These are phyloP conservation scores for Amniataba percoides DNA, from an alignment of 2,797 vertebrate genomes.

Conservation along the genomic window DNA sequence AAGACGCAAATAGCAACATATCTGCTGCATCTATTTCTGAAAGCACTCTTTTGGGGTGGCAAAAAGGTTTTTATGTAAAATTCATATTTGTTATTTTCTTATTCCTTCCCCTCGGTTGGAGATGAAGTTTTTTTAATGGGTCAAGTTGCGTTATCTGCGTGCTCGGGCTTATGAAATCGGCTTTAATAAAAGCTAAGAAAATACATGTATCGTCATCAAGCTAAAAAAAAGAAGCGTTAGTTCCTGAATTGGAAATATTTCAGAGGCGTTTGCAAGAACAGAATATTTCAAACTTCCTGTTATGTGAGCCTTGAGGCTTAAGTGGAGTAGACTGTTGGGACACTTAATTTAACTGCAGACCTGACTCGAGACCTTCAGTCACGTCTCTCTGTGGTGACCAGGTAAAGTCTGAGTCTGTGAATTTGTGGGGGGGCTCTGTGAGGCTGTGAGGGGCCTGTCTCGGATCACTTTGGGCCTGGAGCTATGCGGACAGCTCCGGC, in stretches of 20 bases:
- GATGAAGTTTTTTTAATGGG: background rate
- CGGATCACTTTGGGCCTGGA: background rate
- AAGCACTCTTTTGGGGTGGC: background rate
- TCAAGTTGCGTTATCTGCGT: background rate
- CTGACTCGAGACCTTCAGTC: too few relatives aligned
- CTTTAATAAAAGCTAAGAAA: background rate
- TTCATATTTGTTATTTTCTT: background rate
- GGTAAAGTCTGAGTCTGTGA: too few relatives aligned
- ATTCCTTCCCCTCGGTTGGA: background rate
- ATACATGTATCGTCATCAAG: conserved; percentile 24
- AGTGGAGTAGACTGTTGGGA: too few relatives aligned
- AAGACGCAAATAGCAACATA: background rate
- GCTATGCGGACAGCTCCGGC: background rate
- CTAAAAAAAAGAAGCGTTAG: background rate
- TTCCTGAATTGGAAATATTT: conserved; percentile 40
- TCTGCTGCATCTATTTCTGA: background rate
- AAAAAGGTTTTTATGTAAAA: background rate
- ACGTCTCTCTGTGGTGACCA: too few relatives aligned
- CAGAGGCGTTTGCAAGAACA: conserved; percentile 11
- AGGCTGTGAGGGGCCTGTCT: too few relatives aligned
- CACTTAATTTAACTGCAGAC: too few relatives aligned
- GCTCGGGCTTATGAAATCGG: background rate
- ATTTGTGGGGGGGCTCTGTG: too few relatives aligned
- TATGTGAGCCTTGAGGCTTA: background rate
- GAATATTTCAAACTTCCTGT: background rate